Base-by-base conservation (phyloP, 2,888 invertebrate species). In the Panopea generosa region DNA sequence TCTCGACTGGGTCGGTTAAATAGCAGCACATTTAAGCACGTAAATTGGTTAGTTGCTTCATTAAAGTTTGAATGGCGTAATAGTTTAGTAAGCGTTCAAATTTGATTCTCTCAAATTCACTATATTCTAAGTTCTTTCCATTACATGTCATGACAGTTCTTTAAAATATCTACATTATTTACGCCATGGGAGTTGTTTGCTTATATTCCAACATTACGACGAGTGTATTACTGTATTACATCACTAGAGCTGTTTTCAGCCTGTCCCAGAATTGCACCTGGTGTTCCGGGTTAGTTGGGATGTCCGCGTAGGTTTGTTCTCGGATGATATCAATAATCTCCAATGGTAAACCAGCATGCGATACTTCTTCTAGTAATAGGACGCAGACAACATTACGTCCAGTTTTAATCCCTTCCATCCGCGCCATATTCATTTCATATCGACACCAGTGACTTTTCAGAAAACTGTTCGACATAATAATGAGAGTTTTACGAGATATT, bases 351-450 rank as follows among this genome's bases (percentile, higher is more conserved):
- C 22, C 47, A 18, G 59, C 43, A 3, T 18, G 26, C 2, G 47
- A 26, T 6, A 73, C 62, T n/a, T 71, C 40, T 38, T 67, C 47
- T 7, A 26, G 16, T 53, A 71, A 43, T 6, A 76, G 6, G 1
- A 76, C 55, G 38, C 70, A 70, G 18, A 76, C 7, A 9, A 76
- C 26, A 29, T 67, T 67, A 33, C 61, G 49, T 1, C 65, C 71
- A 16, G 66, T 71, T 43, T 71, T 66, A 16, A 67, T 57, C n/a
- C 52, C 33, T 56, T 77, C 73, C 62, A 80, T 66, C n/a, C 67
- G 61, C 0, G 77, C 80, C 76, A 80, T 77, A 20, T 80, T 69
- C 63, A 81, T 60, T 56, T 81, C 81, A 38, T 68, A 81, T 11
- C 65, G 47, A 22, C 81, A 82, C 81, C 81, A 82, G 20, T 74